phyloP scores from a whole-genome alignment of 2,888 invertebrate species.

The Zygothrica quintamaculata region DNA sequence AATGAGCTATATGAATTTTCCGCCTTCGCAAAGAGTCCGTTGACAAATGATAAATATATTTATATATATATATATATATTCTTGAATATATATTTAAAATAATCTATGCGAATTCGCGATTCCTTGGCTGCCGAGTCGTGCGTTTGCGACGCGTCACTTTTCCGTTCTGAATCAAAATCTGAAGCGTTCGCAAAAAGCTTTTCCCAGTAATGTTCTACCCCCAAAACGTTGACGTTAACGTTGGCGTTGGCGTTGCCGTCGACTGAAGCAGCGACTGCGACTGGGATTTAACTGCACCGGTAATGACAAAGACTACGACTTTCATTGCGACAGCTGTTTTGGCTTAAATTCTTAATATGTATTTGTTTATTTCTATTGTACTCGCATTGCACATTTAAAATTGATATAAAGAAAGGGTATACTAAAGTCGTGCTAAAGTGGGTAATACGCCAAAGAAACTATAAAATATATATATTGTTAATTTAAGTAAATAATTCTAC shows the following conservation, averaged over 20 bases:
- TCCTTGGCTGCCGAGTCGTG: conserved; percentile 48
- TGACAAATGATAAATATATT: conserved; percentile 2
- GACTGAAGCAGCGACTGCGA: conserved; percentile 11
- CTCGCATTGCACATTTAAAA: background rate
- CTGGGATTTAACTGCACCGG: background rate
- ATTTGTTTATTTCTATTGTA: conserved; percentile 6
- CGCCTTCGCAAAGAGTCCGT: conserved; percentile 6
- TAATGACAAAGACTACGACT: conserved; percentile 5
- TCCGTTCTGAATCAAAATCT: conserved; percentile 71
- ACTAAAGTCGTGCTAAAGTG: too few relatives aligned
- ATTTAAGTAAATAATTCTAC: too few relatives aligned
- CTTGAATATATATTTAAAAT: conserved; percentile 30
- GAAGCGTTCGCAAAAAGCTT: conserved; percentile 67
- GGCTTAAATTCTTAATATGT: conserved; percentile 28
- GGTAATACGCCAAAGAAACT: too few relatives aligned
- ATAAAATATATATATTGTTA: too few relatives aligned
- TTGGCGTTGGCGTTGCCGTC: conserved; percentile 7
- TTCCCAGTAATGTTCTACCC: conserved; percentile 58
- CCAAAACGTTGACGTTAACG: conserved; percentile 12
- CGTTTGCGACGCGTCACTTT: conserved; percentile 69
- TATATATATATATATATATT: conserved; percentile 23
- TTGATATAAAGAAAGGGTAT: background rate
- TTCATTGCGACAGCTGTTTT: conserved; percentile 4
- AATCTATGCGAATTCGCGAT: conserved; percentile 37
- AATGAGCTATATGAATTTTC: conserved; percentile 29